Evolutionary conservation across 1,140 invertebrate genomes (phyloP).

Genomic region (Magallana angulata): DNA sequence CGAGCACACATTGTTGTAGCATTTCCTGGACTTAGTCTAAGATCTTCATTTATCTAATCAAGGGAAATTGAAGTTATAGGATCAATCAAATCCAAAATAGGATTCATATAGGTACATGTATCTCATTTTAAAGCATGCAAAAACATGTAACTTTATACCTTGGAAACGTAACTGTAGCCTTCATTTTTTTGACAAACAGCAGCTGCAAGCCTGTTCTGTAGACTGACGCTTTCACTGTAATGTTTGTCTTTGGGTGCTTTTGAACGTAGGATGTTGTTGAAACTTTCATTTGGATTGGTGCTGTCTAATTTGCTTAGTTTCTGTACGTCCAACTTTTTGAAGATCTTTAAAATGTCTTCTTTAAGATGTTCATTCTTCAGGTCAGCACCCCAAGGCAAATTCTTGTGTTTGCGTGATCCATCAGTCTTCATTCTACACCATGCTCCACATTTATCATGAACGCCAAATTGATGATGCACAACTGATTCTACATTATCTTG

Average conservation of each 20-base stretch:
- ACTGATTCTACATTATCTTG: not conserved
- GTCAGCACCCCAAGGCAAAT: conserved; percentile 42
- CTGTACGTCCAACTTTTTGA: not conserved
- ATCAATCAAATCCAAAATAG: not conserved
- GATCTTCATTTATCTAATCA: conserved; percentile 5
- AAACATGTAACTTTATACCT: not conserved
- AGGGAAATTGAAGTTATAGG: not conserved
- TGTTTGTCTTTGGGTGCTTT: conserved; percentile 39
- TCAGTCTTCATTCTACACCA: conserved; percentile 34
- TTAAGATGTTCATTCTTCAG: conserved; percentile 16
- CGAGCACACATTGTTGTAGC: not conserved
- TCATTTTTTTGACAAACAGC: conserved; percentile 43
- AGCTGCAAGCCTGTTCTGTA: conserved; percentile 1
- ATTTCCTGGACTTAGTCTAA: conserved; percentile 28
- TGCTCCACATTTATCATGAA: not conserved
- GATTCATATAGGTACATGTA: not conserved
- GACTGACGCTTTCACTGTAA: not conserved
- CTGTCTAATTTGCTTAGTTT: conserved; percentile 23
- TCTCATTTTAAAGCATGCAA: not conserved
- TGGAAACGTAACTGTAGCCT: not conserved
- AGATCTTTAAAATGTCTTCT: conserved; percentile 33
- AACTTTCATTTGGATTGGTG: conserved; percentile 29
- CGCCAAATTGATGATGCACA: conserved; percentile 20
- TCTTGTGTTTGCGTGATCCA: conserved; percentile 1
- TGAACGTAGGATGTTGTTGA: conserved; percentile 9